Conservation (phyloP, 1,140 invertebrate genomes). For the Chironomus tepperi region DNA sequence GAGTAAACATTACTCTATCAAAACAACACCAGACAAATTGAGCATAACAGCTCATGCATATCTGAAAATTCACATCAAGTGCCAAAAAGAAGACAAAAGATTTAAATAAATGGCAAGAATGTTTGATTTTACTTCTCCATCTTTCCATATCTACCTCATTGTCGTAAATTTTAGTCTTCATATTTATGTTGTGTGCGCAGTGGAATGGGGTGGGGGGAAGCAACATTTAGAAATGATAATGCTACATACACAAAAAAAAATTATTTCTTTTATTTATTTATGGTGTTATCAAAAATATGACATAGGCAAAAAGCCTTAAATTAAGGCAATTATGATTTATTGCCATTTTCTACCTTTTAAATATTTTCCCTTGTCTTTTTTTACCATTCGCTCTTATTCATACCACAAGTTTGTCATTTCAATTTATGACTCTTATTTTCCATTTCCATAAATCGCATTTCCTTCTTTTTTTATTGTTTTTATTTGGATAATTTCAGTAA, state of each 20-base stretch:
- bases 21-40: too few relatives aligned
- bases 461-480: too few relatives aligned
- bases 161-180: neutral
- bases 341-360: neutral
- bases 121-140: neutral
- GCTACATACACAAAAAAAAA: neutral
- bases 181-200: neutral
- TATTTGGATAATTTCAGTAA: neutral
- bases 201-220: too few relatives aligned
- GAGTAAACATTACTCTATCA: too few relatives aligned
- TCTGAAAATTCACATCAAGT: too few relatives aligned
- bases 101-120: too few relatives aligned
- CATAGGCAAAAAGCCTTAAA: conserved; percentile 12
- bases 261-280: neutral
- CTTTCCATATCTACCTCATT: neutral
- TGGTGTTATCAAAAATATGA: conserved; percentile 4
- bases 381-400: neutral
- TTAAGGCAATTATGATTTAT: conserved; percentile 11
- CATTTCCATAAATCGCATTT: too few relatives aligned
- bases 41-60: too few relatives aligned
- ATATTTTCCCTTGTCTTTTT: neutral
- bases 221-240: conserved; percentile 1
- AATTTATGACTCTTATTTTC: neutral
- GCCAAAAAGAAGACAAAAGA: too few relatives aligned
- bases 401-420: conserved; percentile 1